Evolutionary conservation across 2,113 vertebrate genomes (phyloP).

Genomic region (Sula dactylatra): DNA sequence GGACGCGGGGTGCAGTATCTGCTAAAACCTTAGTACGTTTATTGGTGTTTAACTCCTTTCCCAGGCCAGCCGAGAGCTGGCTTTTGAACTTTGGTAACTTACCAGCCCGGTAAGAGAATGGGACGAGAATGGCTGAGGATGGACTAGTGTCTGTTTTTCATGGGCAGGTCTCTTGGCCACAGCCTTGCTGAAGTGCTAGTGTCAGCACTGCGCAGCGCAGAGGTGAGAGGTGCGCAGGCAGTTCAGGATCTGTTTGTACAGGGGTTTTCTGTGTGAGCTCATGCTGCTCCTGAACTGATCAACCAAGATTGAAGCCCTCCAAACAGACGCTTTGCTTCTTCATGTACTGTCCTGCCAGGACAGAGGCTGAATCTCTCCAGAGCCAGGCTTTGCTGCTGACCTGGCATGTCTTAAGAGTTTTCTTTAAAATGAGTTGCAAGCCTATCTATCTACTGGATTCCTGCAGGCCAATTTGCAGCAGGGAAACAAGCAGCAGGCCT

Average conservation of each 20-base stretch:
- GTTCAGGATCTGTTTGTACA: neutral
- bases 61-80: neutral
- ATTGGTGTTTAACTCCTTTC: neutral
- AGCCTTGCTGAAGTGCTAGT: neutral
- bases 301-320: neutral
- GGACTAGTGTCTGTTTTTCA: neutral
- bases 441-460: neutral
- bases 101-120: neutral
- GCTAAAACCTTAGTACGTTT: neutral
- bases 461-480: neutral
- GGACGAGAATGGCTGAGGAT: neutral
- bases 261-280: neutral
- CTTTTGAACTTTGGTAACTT: neutral
- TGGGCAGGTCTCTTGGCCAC: neutral
- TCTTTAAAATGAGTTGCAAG: neutral
- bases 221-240: neutral
- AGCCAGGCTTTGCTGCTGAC: neutral
- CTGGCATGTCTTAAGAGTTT: neutral
- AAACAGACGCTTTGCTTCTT: neutral
- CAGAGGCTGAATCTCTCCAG: neutral
- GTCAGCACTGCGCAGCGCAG: accelerated
- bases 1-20: neutral
- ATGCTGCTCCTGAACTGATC: neutral
- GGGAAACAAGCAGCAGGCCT: neutral
- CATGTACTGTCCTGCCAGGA: neutral